Conservation (phyloP, 2,888 invertebrate species). For the Metallyticus violacea region DNA sequence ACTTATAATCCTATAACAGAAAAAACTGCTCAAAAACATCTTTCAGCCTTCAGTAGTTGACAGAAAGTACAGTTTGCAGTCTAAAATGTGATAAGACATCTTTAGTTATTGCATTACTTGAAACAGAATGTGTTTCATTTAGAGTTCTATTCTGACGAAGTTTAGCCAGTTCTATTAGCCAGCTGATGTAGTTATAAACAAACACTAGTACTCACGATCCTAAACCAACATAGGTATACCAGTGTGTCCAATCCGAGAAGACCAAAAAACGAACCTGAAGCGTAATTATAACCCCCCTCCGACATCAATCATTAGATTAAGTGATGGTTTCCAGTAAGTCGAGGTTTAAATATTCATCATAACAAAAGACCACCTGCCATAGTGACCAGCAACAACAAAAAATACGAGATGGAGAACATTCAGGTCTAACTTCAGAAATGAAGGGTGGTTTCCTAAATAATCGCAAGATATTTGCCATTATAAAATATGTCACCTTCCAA, state of each 20-base stretch:
- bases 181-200: too few relatives aligned
- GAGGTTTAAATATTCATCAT: not conserved
- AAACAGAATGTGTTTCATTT: too few relatives aligned
- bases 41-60: too few relatives aligned
- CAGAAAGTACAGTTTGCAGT: too few relatives aligned
- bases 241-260: not conserved
- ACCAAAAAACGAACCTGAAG: not conserved
- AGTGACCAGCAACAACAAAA: not conserved
- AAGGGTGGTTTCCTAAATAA: not conserved
- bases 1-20: too few relatives aligned
- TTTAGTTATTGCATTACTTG: too few relatives aligned
- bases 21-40: too few relatives aligned
- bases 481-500: too few relatives aligned
- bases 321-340: not conserved
- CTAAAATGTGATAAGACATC: too few relatives aligned
- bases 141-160: too few relatives aligned
- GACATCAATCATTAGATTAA: not conserved
- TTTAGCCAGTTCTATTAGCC: too few relatives aligned
- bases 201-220: not conserved
- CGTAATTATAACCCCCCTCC: not conserved
- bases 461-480: too few relatives aligned
- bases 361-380: not conserved
- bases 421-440: not conserved
- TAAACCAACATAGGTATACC: not conserved
- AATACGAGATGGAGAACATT: not conserved